phyloP scores from a whole-genome alignment of 2,888 invertebrate genomes.

The Brassicogethes aeneus region DNA sequence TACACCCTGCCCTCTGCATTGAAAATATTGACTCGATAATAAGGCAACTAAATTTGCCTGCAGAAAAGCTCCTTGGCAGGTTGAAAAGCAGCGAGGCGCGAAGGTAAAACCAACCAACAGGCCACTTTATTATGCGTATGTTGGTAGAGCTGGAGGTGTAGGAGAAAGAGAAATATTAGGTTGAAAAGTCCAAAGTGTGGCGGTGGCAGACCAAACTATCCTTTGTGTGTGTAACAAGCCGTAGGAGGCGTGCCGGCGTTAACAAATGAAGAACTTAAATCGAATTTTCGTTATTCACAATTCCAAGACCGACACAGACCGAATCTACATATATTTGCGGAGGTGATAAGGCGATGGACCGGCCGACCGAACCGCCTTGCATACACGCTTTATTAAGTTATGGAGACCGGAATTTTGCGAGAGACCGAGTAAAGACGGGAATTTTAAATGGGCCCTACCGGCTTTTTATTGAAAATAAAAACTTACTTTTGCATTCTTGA shows the following conservation, averaged over 20 bases:
- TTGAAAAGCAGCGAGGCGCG: too few relatives aligned
- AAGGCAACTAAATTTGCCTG: too few relatives aligned
- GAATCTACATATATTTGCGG: conserved; percentile 37
- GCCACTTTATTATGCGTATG: too few relatives aligned
- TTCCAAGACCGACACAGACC: conserved; percentile 25
- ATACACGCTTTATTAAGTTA: background rate
- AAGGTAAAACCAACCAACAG: too few relatives aligned
- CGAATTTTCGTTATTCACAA: conserved; percentile 37
- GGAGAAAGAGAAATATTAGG: too few relatives aligned
- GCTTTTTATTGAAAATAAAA: background rate
- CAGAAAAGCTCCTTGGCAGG: too few relatives aligned
- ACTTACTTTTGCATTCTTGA: too few relatives aligned
- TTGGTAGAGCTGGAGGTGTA: too few relatives aligned
- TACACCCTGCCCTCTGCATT: too few relatives aligned
- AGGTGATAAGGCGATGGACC: background rate
- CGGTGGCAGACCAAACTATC: too few relatives aligned
- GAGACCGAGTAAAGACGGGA: background rate
- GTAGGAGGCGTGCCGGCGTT: background rate
- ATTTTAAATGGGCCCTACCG: background rate
- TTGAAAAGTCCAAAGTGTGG: too few relatives aligned
- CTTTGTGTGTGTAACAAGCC: background rate
- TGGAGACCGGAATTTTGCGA: background rate
- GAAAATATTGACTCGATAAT: too few relatives aligned
- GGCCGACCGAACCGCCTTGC: background rate
- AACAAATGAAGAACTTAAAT: conserved; percentile 35